phyloP scores from a whole-genome alignment of 2,797 vertebrate species.

The Erpetoichthys calabaricus region DNA sequence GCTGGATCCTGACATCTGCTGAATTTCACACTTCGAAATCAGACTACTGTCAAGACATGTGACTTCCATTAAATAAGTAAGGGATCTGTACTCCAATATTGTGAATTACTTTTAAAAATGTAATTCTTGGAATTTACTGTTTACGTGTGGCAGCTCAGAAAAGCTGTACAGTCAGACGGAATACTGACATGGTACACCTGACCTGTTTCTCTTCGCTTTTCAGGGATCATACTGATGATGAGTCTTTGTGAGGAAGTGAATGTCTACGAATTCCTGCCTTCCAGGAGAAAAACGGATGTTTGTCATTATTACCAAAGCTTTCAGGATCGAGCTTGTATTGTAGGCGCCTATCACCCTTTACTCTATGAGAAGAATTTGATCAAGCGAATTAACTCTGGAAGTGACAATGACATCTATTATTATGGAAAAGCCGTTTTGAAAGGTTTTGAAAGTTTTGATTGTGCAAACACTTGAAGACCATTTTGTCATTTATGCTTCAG shows the following conservation, averaged over 20 bases:
- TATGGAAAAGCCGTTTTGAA: conserved; percentile 42
- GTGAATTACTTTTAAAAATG: too few species aligned
- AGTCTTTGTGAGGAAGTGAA: conserved; percentile 48
- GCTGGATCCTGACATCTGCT: too few species aligned
- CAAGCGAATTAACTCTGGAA: conserved; percentile 48
- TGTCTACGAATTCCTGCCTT: conserved; percentile 58
- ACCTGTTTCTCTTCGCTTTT: too few species aligned
- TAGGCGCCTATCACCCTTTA: conserved; percentile 57
- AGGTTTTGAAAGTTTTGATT: conserved; percentile 27
- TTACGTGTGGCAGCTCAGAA: too few species aligned
- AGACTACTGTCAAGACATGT: too few species aligned
- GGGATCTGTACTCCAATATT: too few species aligned
- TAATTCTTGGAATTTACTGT: too few species aligned
- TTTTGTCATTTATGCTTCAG: too few species aligned
- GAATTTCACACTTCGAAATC: too few species aligned
- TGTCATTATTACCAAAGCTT: conserved; percentile 56
- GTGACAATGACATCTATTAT: conserved; percentile 40
- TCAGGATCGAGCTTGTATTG: conserved; percentile 47
- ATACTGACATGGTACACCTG: too few species aligned
- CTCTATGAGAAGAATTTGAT: conserved; percentile 62
- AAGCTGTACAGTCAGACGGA: too few species aligned
- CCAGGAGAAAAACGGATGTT: conserved; percentile 45
- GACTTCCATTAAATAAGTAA: too few species aligned
- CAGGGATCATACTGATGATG: conserved; percentile 60
- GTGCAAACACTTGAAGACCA: background rate